Evolutionary conservation across 2,113 vertebrate genomes (phyloP).

Genomic region (Onychostruthus taczanowskii): DNA sequence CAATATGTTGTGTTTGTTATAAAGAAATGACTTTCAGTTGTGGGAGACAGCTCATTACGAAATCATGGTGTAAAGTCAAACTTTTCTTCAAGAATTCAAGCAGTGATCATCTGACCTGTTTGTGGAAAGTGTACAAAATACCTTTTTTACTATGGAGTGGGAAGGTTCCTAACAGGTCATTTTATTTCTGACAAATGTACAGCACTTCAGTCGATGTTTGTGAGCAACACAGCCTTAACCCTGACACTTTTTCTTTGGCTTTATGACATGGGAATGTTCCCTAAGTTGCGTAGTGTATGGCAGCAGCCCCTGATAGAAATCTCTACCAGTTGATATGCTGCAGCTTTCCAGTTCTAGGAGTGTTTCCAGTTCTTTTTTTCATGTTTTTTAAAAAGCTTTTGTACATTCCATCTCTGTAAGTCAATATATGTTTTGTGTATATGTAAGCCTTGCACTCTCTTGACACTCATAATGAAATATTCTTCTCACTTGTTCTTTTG

Average conservation of each 20-base stretch:
- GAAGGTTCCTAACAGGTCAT: constrained; percentile 31
- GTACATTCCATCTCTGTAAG: constrained; percentile 77
- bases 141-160: background rate
- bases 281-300: constrained; percentile 12
- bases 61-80: constrained; percentile 47
- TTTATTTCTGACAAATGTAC: constrained; percentile 70
- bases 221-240: constrained; percentile 79
- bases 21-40: constrained; percentile 49
- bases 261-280: constrained; percentile 72
- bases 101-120: constrained; percentile 46
- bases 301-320: constrained; percentile 40
- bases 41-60: constrained; percentile 58
- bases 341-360: constrained; percentile 51
- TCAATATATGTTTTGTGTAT: constrained; percentile 58
- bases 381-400: constrained; percentile 35
- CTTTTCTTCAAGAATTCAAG: constrained; percentile 52
- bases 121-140: constrained; percentile 31
- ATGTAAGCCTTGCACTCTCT: constrained; percentile 60
- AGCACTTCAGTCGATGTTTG: constrained; percentile 67
- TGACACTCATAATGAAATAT: constrained; percentile 44
- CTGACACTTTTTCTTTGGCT: constrained; percentile 64
- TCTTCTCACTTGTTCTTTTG: background rate
- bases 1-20: constrained; percentile 70
- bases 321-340: constrained; percentile 24
- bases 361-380: background rate